Evolutionary conservation across 2,888 invertebrate species (phyloP).

Genomic region (Mimas tiliae): DNA sequence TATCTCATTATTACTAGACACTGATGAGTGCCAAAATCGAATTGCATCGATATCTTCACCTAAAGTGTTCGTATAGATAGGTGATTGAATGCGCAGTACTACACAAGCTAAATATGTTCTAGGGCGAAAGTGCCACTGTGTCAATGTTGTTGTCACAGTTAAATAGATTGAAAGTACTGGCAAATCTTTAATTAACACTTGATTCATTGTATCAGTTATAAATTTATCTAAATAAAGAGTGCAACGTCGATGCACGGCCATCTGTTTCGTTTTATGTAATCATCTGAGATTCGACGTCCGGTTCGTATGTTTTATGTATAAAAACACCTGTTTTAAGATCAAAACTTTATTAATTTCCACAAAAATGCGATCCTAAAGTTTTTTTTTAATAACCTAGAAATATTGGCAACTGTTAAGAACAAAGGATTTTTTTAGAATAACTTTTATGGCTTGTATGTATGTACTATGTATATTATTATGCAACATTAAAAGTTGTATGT

Average conservation of each 20-base stretch:
- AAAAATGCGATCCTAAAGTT: not conserved
- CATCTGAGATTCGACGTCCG: not conserved
- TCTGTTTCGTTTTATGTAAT: conserved; percentile 15
- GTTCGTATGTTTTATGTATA: not conserved
- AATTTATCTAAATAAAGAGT: conserved; percentile 14
- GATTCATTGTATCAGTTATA: conserved; percentile 7
- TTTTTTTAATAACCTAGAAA: not conserved
- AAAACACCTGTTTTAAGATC: not conserved
- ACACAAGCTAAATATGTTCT: conserved; percentile 54
- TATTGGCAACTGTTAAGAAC: not conserved
- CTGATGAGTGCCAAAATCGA: conserved; percentile 57
- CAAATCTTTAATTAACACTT: conserved; percentile 18
- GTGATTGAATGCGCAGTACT: conserved; percentile 48
- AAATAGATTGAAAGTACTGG: conserved; percentile 41
- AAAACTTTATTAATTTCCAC: too few species aligned
- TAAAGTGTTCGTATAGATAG: conserved; percentile 42
- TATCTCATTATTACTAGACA: conserved; percentile 44
- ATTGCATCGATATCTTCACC: conserved; percentile 52
- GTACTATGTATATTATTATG: too few species aligned
- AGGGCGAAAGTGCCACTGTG: conserved; percentile 63
- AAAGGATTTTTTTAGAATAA: too few species aligned
- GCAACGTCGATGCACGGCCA: conserved; percentile 20
- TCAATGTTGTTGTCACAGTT: conserved; percentile 68
- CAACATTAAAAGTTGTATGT: too few species aligned
- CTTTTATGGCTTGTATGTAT: too few species aligned